Conservation (phyloP, 64 coral and sea anemone genomes). For the Montipora capricornis region DNA sequence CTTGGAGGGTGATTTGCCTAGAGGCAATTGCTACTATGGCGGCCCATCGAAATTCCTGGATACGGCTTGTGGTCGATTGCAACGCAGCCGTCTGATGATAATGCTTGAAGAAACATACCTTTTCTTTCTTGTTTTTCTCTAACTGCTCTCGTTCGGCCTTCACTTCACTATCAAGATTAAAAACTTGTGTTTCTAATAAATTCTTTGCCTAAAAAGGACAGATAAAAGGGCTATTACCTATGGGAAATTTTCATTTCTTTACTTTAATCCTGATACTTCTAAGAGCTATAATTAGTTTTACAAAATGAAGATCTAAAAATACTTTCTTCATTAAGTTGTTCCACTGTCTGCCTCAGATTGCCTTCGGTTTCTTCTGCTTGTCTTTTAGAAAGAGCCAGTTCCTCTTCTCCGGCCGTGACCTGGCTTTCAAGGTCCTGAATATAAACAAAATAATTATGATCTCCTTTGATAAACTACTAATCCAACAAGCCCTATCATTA, state of each 20-base stretch:
- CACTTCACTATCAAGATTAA: constrained; percentile 62
- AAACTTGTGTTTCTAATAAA: constrained; percentile 68
- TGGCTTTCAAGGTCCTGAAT: constrained; percentile 84
- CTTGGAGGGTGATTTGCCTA: no score
- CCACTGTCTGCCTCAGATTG: constrained; percentile 74
- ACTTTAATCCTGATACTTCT: not conserved
- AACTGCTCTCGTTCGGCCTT: constrained; percentile 28
- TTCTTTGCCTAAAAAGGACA: constrained; percentile 68
- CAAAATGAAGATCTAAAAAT: not conserved
- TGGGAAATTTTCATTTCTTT: not conserved
- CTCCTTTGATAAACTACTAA: no score
- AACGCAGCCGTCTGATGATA: no score
- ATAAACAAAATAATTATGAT: not conserved
- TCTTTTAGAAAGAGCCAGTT: constrained; percentile 70
- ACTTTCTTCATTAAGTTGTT: constrained; percentile 88
- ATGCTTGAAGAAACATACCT: constrained; percentile 11
- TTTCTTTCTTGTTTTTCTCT: constrained; percentile 34
- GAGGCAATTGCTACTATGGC: no score
- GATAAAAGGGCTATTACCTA: not conserved
- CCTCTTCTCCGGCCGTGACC: constrained; percentile 79
- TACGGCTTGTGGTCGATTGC: no score
- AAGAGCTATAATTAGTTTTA: not conserved
- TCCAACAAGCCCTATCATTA: no score
- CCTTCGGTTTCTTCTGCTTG: constrained; percentile 86
- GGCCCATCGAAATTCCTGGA: no score